Base-by-base conservation (phyloP, 2,113 vertebrate genomes). In the Pluvialis apricaria region DNA sequence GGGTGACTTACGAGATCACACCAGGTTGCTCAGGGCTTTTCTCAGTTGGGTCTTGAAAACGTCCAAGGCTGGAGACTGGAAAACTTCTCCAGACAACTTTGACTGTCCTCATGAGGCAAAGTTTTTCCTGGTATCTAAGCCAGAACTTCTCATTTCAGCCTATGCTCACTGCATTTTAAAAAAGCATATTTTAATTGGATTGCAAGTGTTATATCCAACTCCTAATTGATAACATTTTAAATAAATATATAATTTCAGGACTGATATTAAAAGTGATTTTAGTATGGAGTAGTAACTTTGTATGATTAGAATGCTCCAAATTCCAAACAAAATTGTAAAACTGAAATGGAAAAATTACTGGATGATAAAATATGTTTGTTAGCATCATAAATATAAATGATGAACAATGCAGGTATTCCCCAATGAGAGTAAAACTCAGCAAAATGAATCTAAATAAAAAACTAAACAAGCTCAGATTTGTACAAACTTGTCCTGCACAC, bases 371-470 rank as follows among this genome's bases (percentile, higher is more conserved):
- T 42, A 7, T 5, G 5, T 64, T 86, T 76, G 22, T 52, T 86
- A 60, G 38, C 55, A 68, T 71, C 4, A 2, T 75, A 71, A 76
- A 57, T 51, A 8, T 52, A 82, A 75, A 42, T 25, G 26, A 47
- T 52, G 64, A 93, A 58, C 72, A 73, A 84, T 44, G 57, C 85
- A 95, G 78, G 62, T 95, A 86, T 86, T 92, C 88, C 88, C 44
- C 86, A 94, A 79, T 65, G 54, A 90, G 54, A 94, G 60, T 54
- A 95, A 94, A 95, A 93, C 72, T 85, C 72, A 54, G 62, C 54
- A 75, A 92, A 96, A 76, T 83, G 32, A 80, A 77, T 86, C 76
- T 76, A 95, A 96, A 89, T 88, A 93, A 92, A 96, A 92, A 57
- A 52, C 18, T 60, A 78, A 95, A 86, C 73, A 91, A 94, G 77